Base-by-base conservation (phyloP, 2,888 invertebrate species). In the Hyppa rectilinea region DNA sequence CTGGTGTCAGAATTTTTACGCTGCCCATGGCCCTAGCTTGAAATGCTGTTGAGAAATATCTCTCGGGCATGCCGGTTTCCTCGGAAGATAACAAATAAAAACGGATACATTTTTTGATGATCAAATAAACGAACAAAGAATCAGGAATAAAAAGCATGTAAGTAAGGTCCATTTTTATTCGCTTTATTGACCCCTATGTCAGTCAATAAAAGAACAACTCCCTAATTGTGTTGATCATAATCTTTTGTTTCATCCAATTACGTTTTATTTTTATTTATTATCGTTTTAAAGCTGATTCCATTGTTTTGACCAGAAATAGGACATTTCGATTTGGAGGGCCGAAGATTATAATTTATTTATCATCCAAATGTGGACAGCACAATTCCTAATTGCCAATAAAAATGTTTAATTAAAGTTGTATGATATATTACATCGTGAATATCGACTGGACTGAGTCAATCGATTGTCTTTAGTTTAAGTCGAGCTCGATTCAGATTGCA, bases 401-500 rank as follows among this genome's bases (percentile, higher is more conserved):
- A 26, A 20, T 58, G 7, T 20, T 47, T 4, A 29, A 20, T 14
- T 29, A 31, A 2, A 17, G 10, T n/a, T n/a, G 29, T n/a, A 31
- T 17, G 14, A 0, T 9, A 31, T 31, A n/a, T 9, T n/a, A 9
- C 14, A 23, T n/a, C 4, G 49, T 23, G 12, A n/a, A 49, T 52
- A 43, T 23, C 0, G 29, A 34, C 36, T 53, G 10, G 10, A 53
- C 53, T 70, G 34, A 87, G 76, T 85, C 85, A 78, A 83, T 89
- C 87, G 90, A 91, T 85, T 92, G 36, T 68, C 56, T 53, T 34
- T 14, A 29, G 45, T 62, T 47, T 74, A 29, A 87, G 80, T 88
- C 87, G 75, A 85, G 58, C 77, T 88, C 85, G 90, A 91, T 80
- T 91, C 70, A 69, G 49, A 53, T 43, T 43, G 68, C 61, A 67